phyloP scores from a whole-genome alignment of 2,797 vertebrate species.

The Sebastes wilsoni region DNA sequence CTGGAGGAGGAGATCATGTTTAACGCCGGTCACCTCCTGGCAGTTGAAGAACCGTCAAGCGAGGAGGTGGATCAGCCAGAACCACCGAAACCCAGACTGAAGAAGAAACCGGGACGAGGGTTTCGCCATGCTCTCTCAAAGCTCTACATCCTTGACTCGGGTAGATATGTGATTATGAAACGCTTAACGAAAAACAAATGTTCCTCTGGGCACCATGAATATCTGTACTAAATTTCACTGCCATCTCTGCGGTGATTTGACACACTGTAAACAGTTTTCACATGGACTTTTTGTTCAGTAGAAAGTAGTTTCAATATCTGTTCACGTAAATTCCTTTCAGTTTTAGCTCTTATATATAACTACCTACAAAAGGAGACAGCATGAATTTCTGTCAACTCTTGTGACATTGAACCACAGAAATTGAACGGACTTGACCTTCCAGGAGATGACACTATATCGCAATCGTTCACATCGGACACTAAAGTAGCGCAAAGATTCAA shows the following conservation, averaged over 20 bases:
- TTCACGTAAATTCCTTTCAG: too few relatives aligned
- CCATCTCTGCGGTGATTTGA: not conserved
- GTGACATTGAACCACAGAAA: too few relatives aligned
- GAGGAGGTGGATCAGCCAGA: constrained; percentile 39
- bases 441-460: too few relatives aligned
- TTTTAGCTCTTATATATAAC: too few relatives aligned
- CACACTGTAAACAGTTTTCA: not conserved
- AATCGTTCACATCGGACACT: too few relatives aligned
- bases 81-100: constrained; percentile 13
- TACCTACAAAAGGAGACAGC: too few relatives aligned
- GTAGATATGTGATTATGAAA: constrained; percentile 23
- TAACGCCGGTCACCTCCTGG: constrained; percentile 53
- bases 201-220: too few relatives aligned
- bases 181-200: too few relatives aligned
- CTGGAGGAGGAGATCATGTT: constrained; percentile 71
- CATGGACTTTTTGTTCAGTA: not conserved
- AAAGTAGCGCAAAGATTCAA: too few relatives aligned
- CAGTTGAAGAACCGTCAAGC: not conserved
- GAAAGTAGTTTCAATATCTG: not conserved
- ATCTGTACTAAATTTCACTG: too few relatives aligned
- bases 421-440: too few relatives aligned
- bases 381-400: too few relatives aligned
- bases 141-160: constrained; percentile 70
- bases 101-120: constrained; percentile 59
- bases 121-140: constrained; percentile 57